These are phyloP conservation scores for Trichogramma dendrolimi DNA, from an alignment of 2,888 invertebrate species.

Conservation along the genomic window DNA sequence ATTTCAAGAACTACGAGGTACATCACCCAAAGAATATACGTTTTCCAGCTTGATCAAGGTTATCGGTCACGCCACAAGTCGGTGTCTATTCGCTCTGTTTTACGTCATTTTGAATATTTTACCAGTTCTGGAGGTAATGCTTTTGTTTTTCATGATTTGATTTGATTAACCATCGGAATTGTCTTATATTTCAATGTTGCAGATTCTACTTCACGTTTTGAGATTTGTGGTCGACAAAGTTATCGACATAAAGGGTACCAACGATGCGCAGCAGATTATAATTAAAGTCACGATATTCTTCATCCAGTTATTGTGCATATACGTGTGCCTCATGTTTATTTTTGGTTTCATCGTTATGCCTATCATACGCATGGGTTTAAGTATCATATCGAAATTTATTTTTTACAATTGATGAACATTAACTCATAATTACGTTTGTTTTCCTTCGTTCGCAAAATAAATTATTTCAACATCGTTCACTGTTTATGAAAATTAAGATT, in stretches of 20 bases:
- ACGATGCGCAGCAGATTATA: constrained; percentile 36
- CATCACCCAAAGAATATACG: constrained; percentile 39
- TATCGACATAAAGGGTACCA: constrained; percentile 39
- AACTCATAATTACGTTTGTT: no score
- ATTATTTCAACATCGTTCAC: background rate
- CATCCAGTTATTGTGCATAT: constrained; percentile 41
- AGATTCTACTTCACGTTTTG: constrained; percentile 33
- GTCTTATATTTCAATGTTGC: constrained; percentile 7
- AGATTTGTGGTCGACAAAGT: constrained; percentile 44
- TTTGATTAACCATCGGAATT: background rate
- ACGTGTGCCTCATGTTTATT: constrained; percentile 42
- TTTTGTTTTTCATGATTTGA: background rate
- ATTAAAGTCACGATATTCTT: constrained; percentile 39
- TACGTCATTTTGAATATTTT: constrained; percentile 41
- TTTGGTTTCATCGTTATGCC: constrained; percentile 44
- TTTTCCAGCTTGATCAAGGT: constrained; percentile 40
- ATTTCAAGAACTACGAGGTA: constrained; percentile 43
- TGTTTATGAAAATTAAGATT: constrained; percentile 21
- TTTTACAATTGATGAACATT: background rate
- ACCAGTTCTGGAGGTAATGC: constrained; percentile 30
- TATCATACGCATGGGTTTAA: constrained; percentile 39
- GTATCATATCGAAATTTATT: constrained; percentile 29
- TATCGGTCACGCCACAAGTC: constrained; percentile 43
- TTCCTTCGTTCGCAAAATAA: no score
- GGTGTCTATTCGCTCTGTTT: constrained; percentile 41